Evolutionary conservation across 2,888 invertebrate genomes (phyloP).

Genomic region (Byasa hedistus): DNA sequence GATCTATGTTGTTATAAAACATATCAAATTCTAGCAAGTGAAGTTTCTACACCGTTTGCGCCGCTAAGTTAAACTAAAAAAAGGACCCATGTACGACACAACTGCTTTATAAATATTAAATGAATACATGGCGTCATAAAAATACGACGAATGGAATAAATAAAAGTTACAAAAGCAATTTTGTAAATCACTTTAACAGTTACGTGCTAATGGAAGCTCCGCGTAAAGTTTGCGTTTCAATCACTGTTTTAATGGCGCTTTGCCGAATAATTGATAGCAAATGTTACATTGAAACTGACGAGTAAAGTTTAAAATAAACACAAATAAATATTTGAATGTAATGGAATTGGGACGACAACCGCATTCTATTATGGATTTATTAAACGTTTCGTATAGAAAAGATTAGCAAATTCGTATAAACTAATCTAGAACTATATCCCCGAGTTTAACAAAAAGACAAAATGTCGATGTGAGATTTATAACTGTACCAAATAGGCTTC

Average conservation of each 20-base stretch:
- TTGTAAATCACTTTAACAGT: slow-evolving; percentile 23
- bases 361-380: neutral
- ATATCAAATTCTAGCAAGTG: no score
- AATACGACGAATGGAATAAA: slow-evolving; percentile 3
- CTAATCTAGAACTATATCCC: no score
- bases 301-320: slow-evolving; percentile 11
- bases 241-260: slow-evolving; percentile 28
- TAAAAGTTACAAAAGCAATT: slow-evolving; percentile 17
- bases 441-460: no score
- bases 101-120: neutral
- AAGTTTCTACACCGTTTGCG: no score
- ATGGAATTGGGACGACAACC: neutral
- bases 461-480: no score
- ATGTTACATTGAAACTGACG: slow-evolving; percentile 21
- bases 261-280: slow-evolving; percentile 25
- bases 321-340: neutral
- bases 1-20: no score
- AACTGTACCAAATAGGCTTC: no score
- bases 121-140: neutral
- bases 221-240: slow-evolving; percentile 21
- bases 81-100: neutral
- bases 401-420: no score
- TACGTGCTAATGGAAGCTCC: slow-evolving; percentile 24
- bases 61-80: neutral
- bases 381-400: neutral